These are phyloP conservation scores for Calidris pygmaea DNA, from an alignment of 2,113 vertebrate genomes.

Conservation along the genomic window DNA sequence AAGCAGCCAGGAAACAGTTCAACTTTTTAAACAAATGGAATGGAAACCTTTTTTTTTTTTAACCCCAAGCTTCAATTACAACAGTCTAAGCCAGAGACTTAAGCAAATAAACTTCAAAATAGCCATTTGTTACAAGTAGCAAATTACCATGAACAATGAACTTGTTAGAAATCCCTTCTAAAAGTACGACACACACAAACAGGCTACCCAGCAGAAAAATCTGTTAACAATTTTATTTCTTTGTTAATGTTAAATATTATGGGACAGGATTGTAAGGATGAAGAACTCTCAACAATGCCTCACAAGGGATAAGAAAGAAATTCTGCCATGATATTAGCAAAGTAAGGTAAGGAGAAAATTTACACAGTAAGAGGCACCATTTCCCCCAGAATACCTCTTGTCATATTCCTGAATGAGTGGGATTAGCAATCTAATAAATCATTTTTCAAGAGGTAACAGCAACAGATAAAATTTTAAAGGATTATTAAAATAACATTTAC, in stretches of 20 bases:
- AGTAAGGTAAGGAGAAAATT: constrained; percentile 84
- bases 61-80: constrained; percentile 36
- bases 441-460: constrained; percentile 87
- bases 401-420: constrained; percentile 87
- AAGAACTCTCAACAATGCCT: constrained; percentile 91
- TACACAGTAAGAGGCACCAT: constrained; percentile 92
- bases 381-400: constrained; percentile 85
- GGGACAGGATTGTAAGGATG: constrained; percentile 89
- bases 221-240: constrained; percentile 87
- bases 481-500: constrained; percentile 99
- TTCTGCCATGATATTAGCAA: constrained; percentile 91
- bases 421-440: constrained; percentile 88
- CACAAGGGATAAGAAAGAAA: constrained; percentile 84
- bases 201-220: constrained; percentile 79
- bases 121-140: constrained; percentile 56
- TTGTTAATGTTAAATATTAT: constrained; percentile 93
- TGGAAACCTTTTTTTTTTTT: neutral
- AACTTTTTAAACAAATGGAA: constrained; percentile 13
- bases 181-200: constrained; percentile 76
- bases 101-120: constrained; percentile 54
- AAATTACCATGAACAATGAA: constrained; percentile 48
- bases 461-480: constrained; percentile 91
- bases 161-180: constrained; percentile 58
- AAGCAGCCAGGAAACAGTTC: constrained; percentile 41
- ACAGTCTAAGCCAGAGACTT: constrained; percentile 63